Evolutionary conservation across 2,797 vertebrate genomes (phyloP).

Genomic region (Leptodactylus fallax): DNA sequence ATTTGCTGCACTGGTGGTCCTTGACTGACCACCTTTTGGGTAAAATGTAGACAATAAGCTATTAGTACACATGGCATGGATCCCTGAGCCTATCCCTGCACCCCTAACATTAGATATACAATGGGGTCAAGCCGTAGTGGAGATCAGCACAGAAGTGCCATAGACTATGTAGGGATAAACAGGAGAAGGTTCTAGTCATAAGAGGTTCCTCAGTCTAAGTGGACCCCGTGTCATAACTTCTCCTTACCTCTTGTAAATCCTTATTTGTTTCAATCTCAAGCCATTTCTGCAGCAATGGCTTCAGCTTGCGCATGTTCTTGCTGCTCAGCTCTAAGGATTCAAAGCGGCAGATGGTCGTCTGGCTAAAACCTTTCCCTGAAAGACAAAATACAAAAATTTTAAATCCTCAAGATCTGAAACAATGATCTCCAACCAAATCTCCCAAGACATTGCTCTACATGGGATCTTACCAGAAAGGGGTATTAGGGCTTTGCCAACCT

Average conservation of each 20-base stretch:
- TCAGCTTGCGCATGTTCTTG: constrained; percentile 87
- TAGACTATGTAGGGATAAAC: too few relatives aligned
- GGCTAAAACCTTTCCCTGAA: too few relatives aligned
- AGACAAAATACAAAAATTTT: too few relatives aligned
- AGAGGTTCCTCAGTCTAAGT: background rate
- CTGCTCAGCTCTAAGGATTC: constrained; percentile 73
- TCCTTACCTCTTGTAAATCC: constrained; percentile 80
- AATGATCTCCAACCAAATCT: too few relatives aligned
- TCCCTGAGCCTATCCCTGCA: background rate
- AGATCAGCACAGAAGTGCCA: too few relatives aligned
- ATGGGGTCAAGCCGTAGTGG: too few relatives aligned
- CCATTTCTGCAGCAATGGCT: constrained; percentile 82
- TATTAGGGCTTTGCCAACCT: constrained; percentile 82
- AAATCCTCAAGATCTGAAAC: too few relatives aligned
- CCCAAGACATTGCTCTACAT: too few relatives aligned
- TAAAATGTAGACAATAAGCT: constrained; percentile 19
- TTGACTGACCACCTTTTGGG: too few relatives aligned
- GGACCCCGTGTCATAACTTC: background rate
- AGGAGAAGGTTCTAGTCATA: background rate
- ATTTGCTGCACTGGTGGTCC: too few relatives aligned
- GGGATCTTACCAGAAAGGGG: constrained; percentile 80
- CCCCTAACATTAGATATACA: background rate
- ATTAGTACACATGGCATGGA: too few relatives aligned
- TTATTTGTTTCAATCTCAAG: constrained; percentile 81
- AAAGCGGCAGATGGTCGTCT: too few relatives aligned